Evolutionary conservation across 2,113 vertebrate genomes (phyloP), one percentile per base, ranked within the genome.

Genomic region (Steatornis caripensis): DNA sequence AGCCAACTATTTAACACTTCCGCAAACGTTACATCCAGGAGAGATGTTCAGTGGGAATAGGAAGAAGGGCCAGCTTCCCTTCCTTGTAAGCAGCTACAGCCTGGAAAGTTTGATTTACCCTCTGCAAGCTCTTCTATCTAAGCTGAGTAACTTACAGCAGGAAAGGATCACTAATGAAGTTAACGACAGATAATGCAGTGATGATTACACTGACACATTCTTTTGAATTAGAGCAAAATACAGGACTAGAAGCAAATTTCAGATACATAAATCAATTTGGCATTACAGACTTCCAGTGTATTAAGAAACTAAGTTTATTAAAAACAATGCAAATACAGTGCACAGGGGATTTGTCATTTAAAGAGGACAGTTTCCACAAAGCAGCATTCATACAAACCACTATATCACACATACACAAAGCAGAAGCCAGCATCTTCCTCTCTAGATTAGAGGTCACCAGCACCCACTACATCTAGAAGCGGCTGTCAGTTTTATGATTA

Each of bases 401-500:
- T 0, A 68, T 61, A 79, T 36, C 78, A 48, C 29, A 53, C 17
- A 55, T 4, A 82, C 26, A 62, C 23, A 49, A 30, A 57, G 41
- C 0, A 1, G 39, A 93, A 88, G 53, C 30, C 76, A 90, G 32
- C 30, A 66, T 58, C 74, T 72, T 90, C 48, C 57, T 93, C 62
- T 84, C 34, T 14, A 49, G 53, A 77, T 77, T 36, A 94, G 79
- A 90, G 68, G 68, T 86, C 92, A 94, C 64, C 68, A 79, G 76
- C n/a, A 95, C 7, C 79, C 66, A 79, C 71, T 51, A 77, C 46
- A 74, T 89, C 61, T 75, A 74, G 57, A 88, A 84, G 65, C 15
- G 6, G 30, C 65, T 95, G 89, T 87, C 93, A 84, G 61, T 70
- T 94, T 91, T 89, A 68, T 68, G 93, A 96, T 94, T 93, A 89